These are phyloP conservation scores for Drosophila leonis DNA, from an alignment of 2,888 invertebrate species.

Conservation along the genomic window DNA sequence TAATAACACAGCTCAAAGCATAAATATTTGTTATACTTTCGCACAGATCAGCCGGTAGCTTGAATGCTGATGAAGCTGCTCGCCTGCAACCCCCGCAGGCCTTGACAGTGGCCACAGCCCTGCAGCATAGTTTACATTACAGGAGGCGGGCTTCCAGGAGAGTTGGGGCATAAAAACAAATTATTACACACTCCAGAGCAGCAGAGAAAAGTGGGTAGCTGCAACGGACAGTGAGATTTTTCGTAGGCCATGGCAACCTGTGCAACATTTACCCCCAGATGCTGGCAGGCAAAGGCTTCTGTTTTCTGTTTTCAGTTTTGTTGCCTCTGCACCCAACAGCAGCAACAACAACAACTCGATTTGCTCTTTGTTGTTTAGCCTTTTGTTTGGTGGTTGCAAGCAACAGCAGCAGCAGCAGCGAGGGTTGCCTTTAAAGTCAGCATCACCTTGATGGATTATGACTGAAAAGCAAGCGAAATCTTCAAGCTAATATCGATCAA, in stretches of 20 bases:
- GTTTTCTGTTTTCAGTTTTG: slow-evolving; percentile 44
- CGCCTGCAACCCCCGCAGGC: slow-evolving; percentile 10
- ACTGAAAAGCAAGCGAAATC: slow-evolving; percentile 4
- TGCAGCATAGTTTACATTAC: slow-evolving; percentile 42
- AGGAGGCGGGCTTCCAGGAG: not conserved
- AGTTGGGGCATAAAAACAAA: slow-evolving; percentile 67
- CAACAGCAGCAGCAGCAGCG: slow-evolving; percentile 28
- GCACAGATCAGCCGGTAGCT: slow-evolving; percentile 53
- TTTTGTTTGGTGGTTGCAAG: slow-evolving; percentile 70
- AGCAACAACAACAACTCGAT: slow-evolving; percentile 40
- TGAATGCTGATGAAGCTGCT: slow-evolving; percentile 59
- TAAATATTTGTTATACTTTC: slow-evolving; percentile 79
- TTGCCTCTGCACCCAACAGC: slow-evolving; percentile 47
- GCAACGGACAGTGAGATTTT: slow-evolving; percentile 70
- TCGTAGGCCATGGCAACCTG: slow-evolving; percentile 75
- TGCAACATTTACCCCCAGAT: slow-evolving; percentile 66
- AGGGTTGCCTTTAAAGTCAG: slow-evolving; percentile 58
- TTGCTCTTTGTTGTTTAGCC: slow-evolving; percentile 65
- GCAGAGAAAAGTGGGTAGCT: slow-evolving; percentile 1
- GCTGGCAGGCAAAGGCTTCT: slow-evolving; percentile 53
- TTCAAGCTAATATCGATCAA: slow-evolving; percentile 30
- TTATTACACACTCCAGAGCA: slow-evolving; percentile 67
- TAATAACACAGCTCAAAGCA: slow-evolving; percentile 78
- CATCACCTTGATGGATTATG: slow-evolving; percentile 48
- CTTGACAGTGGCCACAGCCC: slow-evolving; percentile 34